Percentiles rank a stretch among this genome's conserved stretches.
These are phyloP conservation scores for Petrolisthes manimaculis DNA, from an alignment of 2,888 invertebrate species.

Conservation along the genomic window DNA sequence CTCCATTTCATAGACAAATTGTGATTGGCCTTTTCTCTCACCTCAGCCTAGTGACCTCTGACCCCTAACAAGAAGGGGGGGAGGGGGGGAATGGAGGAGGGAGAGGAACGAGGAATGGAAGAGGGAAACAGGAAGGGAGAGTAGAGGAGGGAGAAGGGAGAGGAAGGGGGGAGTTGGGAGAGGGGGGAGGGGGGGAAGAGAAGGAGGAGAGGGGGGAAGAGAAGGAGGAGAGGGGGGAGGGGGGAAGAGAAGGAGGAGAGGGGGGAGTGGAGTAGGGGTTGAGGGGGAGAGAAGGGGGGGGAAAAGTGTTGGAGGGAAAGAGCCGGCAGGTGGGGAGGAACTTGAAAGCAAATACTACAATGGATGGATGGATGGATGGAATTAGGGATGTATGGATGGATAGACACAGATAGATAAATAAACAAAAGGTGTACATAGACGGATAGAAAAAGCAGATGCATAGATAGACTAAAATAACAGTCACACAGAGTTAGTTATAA, in stretches of 20 bases:
- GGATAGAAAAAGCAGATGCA: neutral
- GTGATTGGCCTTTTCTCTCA: neutral
- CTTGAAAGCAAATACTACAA: neutral
- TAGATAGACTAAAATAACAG: neutral
- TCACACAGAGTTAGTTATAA: neutral
- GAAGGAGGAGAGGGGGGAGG: neutral
- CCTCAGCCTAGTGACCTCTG: constrained; percentile 24
- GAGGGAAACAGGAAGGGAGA: neutral
- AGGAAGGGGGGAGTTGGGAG: neutral
- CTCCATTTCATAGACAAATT: neutral
- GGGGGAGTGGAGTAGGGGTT: too few relatives aligned
- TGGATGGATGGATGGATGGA: neutral
- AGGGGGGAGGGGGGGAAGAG: neutral
- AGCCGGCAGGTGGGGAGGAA: too few relatives aligned
- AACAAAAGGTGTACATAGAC: neutral
- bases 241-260: constrained; percentile 12
- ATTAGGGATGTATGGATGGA: neutral
- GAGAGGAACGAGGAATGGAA: neutral
- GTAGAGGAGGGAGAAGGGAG: neutral
- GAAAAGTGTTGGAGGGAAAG: neutral
- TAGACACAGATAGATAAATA: neutral
- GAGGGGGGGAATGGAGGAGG: neutral
- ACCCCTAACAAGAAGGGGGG: neutral
- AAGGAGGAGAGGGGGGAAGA: neutral
- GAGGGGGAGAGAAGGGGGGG: constrained; percentile 16